Evolutionary conservation across 2,113 vertebrate species (phyloP).

Genomic region (Oreochromis spilurus): DNA sequence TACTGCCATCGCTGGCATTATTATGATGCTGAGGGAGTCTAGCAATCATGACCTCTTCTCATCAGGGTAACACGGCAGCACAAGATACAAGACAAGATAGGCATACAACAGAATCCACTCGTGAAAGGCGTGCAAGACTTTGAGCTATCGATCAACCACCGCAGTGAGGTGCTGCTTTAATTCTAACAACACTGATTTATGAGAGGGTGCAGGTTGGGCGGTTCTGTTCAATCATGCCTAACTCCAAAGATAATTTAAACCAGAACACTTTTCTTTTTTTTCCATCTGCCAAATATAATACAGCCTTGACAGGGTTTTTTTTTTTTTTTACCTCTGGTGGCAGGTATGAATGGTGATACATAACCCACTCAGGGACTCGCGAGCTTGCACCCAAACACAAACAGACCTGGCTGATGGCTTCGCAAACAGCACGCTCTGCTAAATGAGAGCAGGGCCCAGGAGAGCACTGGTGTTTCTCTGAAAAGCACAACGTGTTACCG

Average conservation of each 20-base stretch:
- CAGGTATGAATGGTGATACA: background rate
- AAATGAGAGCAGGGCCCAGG: constrained; percentile 36
- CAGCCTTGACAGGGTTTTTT: background rate
- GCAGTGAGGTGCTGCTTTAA: background rate
- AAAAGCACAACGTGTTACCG: constrained; percentile 6
- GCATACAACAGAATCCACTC: background rate
- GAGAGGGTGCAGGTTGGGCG: background rate
- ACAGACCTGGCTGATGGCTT: background rate
- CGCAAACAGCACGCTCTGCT: background rate
- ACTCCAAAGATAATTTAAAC: background rate
- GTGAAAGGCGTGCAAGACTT: background rate
- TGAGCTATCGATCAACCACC: background rate
- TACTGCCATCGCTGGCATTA: background rate
- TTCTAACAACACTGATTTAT: constrained; percentile 4
- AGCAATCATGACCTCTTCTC: constrained; percentile 23
- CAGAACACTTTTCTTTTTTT: background rate
- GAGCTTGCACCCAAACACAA: background rate
- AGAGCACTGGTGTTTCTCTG: background rate
- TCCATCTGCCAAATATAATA: background rate
- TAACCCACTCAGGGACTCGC: background rate
- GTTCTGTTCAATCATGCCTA: background rate
- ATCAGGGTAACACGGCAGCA: background rate
- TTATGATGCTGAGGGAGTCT: constrained; percentile 10
- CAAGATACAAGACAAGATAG: background rate
- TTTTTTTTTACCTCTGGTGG: background rate